These are phyloP conservation scores for Cotesia congregata DNA, from an alignment of 2,888 invertebrate species.

Conservation along the genomic window DNA sequence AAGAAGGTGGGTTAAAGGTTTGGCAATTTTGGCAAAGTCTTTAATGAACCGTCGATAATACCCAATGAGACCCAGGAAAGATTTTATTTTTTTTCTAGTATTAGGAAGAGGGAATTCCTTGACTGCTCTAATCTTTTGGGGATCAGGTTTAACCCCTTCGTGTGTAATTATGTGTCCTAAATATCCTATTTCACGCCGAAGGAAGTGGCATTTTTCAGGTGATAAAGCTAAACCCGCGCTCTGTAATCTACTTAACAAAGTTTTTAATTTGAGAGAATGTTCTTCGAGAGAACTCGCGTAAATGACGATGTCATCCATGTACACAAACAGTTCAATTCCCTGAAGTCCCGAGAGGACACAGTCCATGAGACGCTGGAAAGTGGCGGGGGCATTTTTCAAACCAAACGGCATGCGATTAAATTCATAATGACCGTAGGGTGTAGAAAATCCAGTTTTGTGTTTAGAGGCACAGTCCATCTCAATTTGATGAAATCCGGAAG, in stretches of 20 bases:
- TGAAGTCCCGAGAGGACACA: slow-evolving; percentile 48
- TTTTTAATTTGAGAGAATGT: slow-evolving; percentile 11
- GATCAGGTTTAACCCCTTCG: slow-evolving; percentile 42
- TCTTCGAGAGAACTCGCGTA: slow-evolving; percentile 7
- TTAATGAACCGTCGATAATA: slow-evolving; percentile 46
- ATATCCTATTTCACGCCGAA: slow-evolving; percentile 31
- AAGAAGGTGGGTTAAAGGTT: slow-evolving; percentile 33
- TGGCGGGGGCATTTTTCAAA: slow-evolving; percentile 57
- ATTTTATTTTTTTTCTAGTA: slow-evolving; percentile 38
- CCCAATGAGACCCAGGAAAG: slow-evolving; percentile 43
- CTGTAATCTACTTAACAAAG: not conserved
- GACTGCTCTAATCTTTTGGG: slow-evolving; percentile 39
- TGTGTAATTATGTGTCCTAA: slow-evolving; percentile 45
- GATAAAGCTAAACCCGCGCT: not conserved
- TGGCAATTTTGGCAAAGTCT: slow-evolving; percentile 42
- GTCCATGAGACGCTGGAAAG: slow-evolving; percentile 60
- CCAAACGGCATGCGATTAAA: slow-evolving; percentile 57
- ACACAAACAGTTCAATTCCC: slow-evolving; percentile 19
- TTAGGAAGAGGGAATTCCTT: slow-evolving; percentile 42
- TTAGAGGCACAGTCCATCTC: slow-evolving; percentile 44
- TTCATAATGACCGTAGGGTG: slow-evolving; percentile 50
- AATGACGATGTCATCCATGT: slow-evolving; percentile 30
- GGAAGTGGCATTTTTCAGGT: slow-evolving; percentile 1
- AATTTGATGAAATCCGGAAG: slow-evolving; percentile 55
- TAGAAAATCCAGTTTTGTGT: slow-evolving; percentile 52